phyloP scores from a whole-genome alignment of 2,797 vertebrate species.

The Arctocebus calabarensis region DNA sequence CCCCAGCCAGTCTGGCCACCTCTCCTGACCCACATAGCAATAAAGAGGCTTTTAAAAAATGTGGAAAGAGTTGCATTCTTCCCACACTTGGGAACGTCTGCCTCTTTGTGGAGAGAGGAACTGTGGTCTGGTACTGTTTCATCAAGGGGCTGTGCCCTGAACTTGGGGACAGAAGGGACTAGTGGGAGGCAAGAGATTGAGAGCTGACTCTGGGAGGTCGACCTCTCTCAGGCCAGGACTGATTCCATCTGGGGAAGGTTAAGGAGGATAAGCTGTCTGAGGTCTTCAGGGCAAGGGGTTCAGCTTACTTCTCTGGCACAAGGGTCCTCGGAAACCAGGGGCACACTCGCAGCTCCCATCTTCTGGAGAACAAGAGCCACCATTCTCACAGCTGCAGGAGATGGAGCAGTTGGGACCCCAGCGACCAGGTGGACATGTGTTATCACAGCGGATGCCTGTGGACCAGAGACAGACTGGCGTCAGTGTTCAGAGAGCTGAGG shows the following conservation, averaged over 20 bases:
- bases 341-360: constrained; percentile 97
- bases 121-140: not conserved
- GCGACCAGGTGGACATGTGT: constrained; percentile 93
- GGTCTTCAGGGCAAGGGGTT: not conserved
- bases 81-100: not conserved
- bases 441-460: constrained; percentile 97
- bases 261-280: not conserved
- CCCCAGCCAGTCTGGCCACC: not conserved
- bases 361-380: constrained; percentile 96
- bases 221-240: constrained; percentile 46
- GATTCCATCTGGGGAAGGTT: not conserved
- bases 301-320: constrained; percentile 97
- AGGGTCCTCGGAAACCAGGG: constrained; percentile 95
- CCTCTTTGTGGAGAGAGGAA: not conserved
- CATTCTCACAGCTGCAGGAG: constrained; percentile 97
- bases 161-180: not conserved
- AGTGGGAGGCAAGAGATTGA: not conserved
- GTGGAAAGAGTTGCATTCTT: not conserved
- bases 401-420: constrained; percentile 99
- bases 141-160: not conserved
- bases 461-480: constrained; percentile 44
- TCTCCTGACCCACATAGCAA: not conserved
- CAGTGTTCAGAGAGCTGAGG: not conserved
- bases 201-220: constrained; percentile 39
- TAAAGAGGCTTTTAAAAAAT: not conserved